Conservation (phyloP, 2,113 vertebrate species). For the Excalfactoria chinensis region DNA sequence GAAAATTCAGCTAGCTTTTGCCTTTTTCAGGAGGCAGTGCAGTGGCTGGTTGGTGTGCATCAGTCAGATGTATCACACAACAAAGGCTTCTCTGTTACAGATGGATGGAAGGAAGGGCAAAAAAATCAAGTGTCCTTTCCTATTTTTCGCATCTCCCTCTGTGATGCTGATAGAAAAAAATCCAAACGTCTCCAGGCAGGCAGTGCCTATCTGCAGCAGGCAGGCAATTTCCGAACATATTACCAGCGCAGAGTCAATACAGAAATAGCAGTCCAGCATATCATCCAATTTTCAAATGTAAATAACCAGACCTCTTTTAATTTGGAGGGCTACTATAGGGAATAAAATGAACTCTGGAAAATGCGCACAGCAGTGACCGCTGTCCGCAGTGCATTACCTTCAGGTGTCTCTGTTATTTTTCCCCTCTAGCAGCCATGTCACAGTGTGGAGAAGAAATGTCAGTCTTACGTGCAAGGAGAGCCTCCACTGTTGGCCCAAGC, state of each 20-base stretch:
- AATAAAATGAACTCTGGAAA: conserved; percentile 31
- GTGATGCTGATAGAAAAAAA: conserved; percentile 38
- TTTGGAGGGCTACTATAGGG: conserved; percentile 50
- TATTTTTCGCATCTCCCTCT: conserved; percentile 54
- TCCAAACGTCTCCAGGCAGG: conserved; percentile 50
- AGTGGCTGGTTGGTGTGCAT: not conserved
- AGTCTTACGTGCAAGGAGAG: fast-evolving
- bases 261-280: conserved; percentile 58
- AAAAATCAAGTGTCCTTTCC: conserved; percentile 52
- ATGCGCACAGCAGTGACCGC: not conserved
- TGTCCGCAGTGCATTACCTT: not conserved
- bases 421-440: not conserved
- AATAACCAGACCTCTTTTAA: conserved; percentile 63
- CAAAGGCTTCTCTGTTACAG: not conserved
- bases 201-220: conserved; percentile 62
- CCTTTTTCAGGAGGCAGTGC: not conserved
- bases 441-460: not conserved
- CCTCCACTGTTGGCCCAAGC: not conserved
- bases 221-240: conserved; percentile 65
- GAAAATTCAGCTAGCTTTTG: not conserved
- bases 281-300: conserved; percentile 72
- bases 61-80: not conserved
- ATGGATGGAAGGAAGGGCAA: conserved; percentile 38
- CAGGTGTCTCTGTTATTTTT: not conserved
- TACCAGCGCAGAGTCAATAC: conserved; percentile 60